Base-by-base conservation (phyloP, 1,140 invertebrate genomes). In the Wiebesia pumilae region DNA sequence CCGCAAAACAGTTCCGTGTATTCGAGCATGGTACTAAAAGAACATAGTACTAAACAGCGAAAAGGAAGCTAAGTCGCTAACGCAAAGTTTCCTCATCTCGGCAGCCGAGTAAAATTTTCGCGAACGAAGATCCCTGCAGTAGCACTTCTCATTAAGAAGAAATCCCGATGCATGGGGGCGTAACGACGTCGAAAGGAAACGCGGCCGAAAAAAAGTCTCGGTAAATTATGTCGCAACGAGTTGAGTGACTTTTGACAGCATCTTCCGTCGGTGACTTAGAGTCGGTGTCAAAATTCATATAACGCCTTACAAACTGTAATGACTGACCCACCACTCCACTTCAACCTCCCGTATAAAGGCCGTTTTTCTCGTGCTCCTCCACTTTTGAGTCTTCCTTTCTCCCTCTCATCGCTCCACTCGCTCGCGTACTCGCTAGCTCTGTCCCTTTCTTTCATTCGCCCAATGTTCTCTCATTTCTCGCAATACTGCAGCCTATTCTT, bases 281-380 rank as follows among this genome's bases (percentile, higher is more conserved):
- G 47, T 24, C 54, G n/a, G 1, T 35, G 87, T 88, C 82, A 88
- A 89, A 89, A 89, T 89, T 89, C 85, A 88, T 88, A 86, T 83
- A 83, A 62, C 83, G 85, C 88, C 75, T 88, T 89, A 88, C 87
- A 51, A 75, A 77, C 62, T 78, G 84, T 89, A 88, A 88, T 89
- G 86, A 89, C 88, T 87, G 38, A 67, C 58, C 12, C 47, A 19
- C 12, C 12, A 1, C 12, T 30, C 21, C 21, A 71, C 43, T 71
- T 83, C 35, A 19, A 54, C 7, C 81, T 47, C 24, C 7, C 12
- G 3, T n/a, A 9, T 27, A 81, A 40, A 33, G 40, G 58, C 40
- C 33, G 14, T 69, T 81, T 67, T 69, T 47, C 33, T 47, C 51
- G 3, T 27, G 27, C 62, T 80, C 24, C 35, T 65, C 9, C 30